Evolutionary conservation across 2,888 invertebrate species (phyloP), one percentile per base, ranked within the genome.

Genomic region (Octodonta nipae): DNA sequence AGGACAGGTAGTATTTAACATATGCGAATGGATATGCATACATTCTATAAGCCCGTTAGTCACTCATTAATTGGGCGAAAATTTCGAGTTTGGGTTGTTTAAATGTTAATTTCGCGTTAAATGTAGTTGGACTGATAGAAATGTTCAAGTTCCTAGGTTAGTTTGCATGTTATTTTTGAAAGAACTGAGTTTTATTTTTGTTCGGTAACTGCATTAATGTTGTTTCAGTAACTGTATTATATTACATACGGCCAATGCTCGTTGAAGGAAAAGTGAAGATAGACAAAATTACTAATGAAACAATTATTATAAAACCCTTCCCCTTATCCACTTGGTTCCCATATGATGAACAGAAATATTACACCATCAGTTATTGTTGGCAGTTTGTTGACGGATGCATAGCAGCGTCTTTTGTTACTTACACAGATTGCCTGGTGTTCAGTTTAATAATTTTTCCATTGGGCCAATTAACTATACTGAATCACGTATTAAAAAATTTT

Each of bases 261-360:
- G 35, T 40, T 3, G 33, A 39, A 14, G 30, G 33, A 7, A 26
- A 30, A 5, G 17, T 30, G 15, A 33, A 28, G 20, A 42, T 36
- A n/a, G 34, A 42, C 25, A 28, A 28, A 7, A 30, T 20, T 10
- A 34, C 29, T 11, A 40, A 36, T 13, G 24, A 34, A 35, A 32
- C 41, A 10, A 27, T 33, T 5, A 13, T 36, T 13, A 35, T 43
- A 5, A 43, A 35, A 31, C 31, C 41, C 11, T 26, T 45, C 4
- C 46, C 46, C 0, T 29, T 46, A 4, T 43, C 44, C 1, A 40
- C 45, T 1, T 46, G 46, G 46, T 41, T 44, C 36, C 45, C 46
- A 7, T 45, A 41, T 31, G 40, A 46, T 20, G 41, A 43, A 30
- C 46, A 46, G 28, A 17, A 29, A 12, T 25, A 41, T 14, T 44